Evolutionary conservation across 1,140 invertebrate genomes (phyloP).

Genomic region (Lepeophtheirus salmonis): DNA sequence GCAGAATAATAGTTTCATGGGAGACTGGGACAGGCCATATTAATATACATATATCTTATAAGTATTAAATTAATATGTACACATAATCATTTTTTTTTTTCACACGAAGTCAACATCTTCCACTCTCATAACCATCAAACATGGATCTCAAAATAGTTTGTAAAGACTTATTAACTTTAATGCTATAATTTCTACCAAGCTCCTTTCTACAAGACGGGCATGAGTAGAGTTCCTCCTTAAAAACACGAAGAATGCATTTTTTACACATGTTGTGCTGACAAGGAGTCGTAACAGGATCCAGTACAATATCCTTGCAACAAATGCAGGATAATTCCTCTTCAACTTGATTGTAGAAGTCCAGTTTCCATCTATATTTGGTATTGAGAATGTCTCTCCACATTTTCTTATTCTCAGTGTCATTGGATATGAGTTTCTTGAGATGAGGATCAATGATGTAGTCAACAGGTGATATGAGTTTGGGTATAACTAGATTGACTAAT

Average conservation of each 20-base stretch:
- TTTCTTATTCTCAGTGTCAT: neutral
- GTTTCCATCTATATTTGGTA: slow-evolving; percentile 27
- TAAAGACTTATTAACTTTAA: neutral
- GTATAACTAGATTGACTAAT: neutral
- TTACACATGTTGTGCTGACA: slow-evolving; percentile 56
- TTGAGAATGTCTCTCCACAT: neutral
- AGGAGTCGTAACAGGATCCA: slow-evolving; percentile 47
- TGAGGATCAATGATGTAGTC: neutral
- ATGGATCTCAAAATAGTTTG: neutral
- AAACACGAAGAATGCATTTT: neutral
- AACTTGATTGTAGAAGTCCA: slow-evolving; percentile 42
- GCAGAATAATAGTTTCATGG: too few species aligned
- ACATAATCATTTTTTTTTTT: too few species aligned
- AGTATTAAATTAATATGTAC: too few species aligned
- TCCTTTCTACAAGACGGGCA: neutral
- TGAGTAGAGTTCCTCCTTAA: neutral
- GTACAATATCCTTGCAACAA: slow-evolving; percentile 55
- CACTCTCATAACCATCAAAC: neutral
- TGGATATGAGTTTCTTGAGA: neutral
- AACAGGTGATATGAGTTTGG: neutral
- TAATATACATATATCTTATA: too few species aligned
- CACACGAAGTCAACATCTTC: too few species aligned
- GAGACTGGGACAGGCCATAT: too few species aligned
- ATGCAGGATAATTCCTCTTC: slow-evolving; percentile 50
- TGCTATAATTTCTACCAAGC: neutral